These are phyloP conservation scores for Myoxocephalus aenaeus DNA, from an alignment of 2,797 vertebrate genomes.

Conservation along the genomic window DNA sequence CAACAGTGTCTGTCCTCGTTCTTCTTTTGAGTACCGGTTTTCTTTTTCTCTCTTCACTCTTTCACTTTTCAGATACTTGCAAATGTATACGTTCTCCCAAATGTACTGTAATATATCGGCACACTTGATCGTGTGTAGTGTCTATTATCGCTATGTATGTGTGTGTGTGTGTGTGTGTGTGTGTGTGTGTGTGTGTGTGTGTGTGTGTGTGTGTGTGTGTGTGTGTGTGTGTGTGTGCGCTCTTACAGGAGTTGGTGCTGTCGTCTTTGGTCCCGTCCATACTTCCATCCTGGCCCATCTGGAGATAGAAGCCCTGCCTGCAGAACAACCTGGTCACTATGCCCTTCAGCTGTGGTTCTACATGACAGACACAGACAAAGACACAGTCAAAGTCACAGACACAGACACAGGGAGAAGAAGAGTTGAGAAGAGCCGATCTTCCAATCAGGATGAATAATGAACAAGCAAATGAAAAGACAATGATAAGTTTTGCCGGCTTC, in stretches of 20 bases:
- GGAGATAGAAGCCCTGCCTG: slow-evolving; percentile 99
- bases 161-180: neutral
- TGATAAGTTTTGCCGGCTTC: neutral
- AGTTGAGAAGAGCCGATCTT: neutral
- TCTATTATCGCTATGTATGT: neutral
- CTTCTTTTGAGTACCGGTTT: neutral
- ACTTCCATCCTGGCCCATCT: slow-evolving; percentile 99
- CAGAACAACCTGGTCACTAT: slow-evolving; percentile 99
- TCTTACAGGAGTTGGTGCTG: slow-evolving; percentile 96
- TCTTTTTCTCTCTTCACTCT: neutral
- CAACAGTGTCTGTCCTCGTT: neutral
- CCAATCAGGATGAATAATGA: neutral
- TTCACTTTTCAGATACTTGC: neutral
- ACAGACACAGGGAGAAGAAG: slow-evolving; percentile 3
- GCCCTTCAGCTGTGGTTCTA: slow-evolving; percentile 99
- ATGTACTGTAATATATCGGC: neutral
- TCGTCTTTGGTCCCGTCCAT: slow-evolving; percentile 99
- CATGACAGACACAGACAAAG: slow-evolving; percentile 60
- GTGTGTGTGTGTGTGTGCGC: neutral
- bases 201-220: slow-evolving; percentile 2
- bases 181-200: neutral
- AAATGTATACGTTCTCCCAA: neutral
- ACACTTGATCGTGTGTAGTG: neutral
- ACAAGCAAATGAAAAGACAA: neutral
- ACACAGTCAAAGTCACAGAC: slow-evolving; percentile 54